These are phyloP conservation scores for Andricus grossulariae DNA, from an alignment of 1,140 invertebrate genomes.

Conservation along the genomic window DNA sequence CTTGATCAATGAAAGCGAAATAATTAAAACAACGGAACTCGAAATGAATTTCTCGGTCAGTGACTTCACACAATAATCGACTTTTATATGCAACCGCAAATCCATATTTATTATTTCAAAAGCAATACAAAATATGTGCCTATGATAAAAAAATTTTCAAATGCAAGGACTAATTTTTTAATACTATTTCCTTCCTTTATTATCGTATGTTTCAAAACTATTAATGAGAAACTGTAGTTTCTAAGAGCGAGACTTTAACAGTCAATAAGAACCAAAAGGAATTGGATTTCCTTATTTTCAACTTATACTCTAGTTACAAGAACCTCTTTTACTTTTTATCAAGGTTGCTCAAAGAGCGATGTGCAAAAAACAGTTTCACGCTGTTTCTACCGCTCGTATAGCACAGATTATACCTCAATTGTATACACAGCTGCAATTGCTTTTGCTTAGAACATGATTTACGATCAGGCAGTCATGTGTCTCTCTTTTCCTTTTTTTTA, in stretches of 20 bases:
- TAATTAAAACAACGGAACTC: slow-evolving; percentile 9
- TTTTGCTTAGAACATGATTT: background rate
- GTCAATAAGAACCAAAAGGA: background rate
- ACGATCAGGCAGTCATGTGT: background rate
- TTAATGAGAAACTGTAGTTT: too few species aligned
- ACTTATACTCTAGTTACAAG: background rate
- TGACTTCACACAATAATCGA: slow-evolving; percentile 17
- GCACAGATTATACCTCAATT: slow-evolving; percentile 4
- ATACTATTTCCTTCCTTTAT: too few species aligned
- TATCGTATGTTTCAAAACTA: too few species aligned
- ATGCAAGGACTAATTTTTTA: too few species aligned
- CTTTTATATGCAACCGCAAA: background rate
- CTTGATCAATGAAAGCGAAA: slow-evolving; percentile 19
- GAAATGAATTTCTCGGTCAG: slow-evolving; percentile 13
- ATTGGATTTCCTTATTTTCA: background rate
- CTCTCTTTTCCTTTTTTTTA: background rate
- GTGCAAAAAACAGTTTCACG: background rate
- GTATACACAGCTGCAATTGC: background rate
- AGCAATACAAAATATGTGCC: background rate
- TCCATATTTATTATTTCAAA: background rate
- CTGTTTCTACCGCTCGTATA: too few species aligned
- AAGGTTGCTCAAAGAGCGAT: background rate
- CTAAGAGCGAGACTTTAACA: background rate
- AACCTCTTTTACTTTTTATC: slow-evolving; percentile 22
- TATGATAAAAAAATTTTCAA: too few species aligned